Conservation (phyloP, 1,140 invertebrate genomes). For the Bombus ignitus region DNA sequence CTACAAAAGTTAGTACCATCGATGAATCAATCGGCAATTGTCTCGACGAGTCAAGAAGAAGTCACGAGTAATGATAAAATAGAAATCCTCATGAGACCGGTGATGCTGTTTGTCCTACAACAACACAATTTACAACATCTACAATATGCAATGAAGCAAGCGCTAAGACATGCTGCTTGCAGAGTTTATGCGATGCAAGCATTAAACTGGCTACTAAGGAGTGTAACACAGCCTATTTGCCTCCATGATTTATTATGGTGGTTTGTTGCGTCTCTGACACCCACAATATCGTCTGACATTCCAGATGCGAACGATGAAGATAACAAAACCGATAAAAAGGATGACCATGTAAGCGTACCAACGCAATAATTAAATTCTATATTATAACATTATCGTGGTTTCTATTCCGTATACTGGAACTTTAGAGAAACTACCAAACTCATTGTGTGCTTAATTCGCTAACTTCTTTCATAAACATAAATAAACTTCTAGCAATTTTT, state of each 20-base stretch:
- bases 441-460: not conserved
- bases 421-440: not conserved
- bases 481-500: slow-evolving; percentile 19
- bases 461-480: not conserved
- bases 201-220: slow-evolving; percentile 96
- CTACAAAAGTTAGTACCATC: slow-evolving; percentile 88
- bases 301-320: slow-evolving; percentile 82
- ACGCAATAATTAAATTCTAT: not conserved
- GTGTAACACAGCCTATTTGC: slow-evolving; percentile 94
- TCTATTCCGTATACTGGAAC: not conserved
- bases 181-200: slow-evolving; percentile 95
- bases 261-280: slow-evolving; percentile 91
- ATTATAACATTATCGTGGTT: not conserved
- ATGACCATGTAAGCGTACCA: slow-evolving; percentile 81
- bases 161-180: slow-evolving; percentile 91
- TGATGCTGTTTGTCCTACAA: slow-evolving; percentile 93
- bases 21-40: slow-evolving; percentile 84
- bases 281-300: slow-evolving; percentile 76
- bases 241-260: slow-evolving; percentile 98
- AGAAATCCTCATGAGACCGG: slow-evolving; percentile 86
- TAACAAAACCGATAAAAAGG: slow-evolving; percentile 82
- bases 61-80: slow-evolving; percentile 77
- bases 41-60: slow-evolving; percentile 78
- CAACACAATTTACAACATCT: slow-evolving; percentile 92
- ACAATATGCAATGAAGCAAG: slow-evolving; percentile 92